A percentile compares a stretch with the other conserved stretches of the same genome.
Evolutionary conservation across 2,113 vertebrate species (phyloP).

Genomic region (Zootoca vivipara): DNA sequence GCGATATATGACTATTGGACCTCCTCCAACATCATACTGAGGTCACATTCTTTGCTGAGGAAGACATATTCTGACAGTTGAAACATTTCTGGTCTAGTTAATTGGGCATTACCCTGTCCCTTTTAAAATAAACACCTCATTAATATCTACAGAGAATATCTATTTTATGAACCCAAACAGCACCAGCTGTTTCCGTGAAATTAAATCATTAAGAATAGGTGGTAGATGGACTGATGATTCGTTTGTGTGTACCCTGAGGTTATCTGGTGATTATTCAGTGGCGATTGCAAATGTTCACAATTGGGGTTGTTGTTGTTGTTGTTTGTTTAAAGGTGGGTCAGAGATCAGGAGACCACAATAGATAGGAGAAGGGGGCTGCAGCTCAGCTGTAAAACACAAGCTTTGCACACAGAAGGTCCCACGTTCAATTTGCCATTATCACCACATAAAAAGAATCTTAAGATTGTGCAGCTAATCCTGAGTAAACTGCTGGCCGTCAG

Average conservation of each 20-base stretch:
- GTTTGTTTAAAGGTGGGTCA: not conserved
- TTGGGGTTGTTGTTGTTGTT: too few species aligned
- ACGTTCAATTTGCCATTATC: not conserved
- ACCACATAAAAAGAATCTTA: not conserved
- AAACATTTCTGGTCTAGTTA: not conserved
- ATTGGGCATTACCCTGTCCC: not conserved
- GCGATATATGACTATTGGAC: not conserved
- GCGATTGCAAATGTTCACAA: not conserved
- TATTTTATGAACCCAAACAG: not conserved
- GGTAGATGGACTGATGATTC: not conserved
- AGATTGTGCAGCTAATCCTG: not conserved
- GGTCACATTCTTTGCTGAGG: too few species aligned
- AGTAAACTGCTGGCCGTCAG: not conserved
- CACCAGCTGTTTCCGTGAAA: not conserved
- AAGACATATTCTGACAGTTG: not conserved
- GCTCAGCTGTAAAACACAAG: not conserved
- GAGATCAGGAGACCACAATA: too few species aligned
- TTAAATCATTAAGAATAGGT: not conserved
- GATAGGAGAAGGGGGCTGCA: too few species aligned
- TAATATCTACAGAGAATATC: not conserved
- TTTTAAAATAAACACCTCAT: not conserved
- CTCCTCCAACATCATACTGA: not conserved
- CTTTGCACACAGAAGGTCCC: not conserved
- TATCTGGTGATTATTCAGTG: not conserved
- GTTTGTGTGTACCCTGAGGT: not conserved